Conservation (phyloP, 1,140 invertebrate genomes). For the Ips typographus region DNA sequence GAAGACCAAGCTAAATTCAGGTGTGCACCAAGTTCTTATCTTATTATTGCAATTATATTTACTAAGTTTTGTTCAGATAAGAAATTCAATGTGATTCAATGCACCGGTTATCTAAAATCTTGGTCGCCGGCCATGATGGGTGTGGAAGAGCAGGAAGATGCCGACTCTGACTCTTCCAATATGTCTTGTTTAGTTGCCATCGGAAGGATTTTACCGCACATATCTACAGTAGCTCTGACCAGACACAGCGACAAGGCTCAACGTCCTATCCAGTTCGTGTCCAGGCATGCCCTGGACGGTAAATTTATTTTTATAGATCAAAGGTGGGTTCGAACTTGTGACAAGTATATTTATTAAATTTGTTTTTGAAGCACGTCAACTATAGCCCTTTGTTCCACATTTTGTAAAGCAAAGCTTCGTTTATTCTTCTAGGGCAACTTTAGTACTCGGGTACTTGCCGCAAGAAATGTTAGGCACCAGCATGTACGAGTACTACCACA, state of each 20-base stretch:
- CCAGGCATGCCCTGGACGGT: slow-evolving; percentile 90
- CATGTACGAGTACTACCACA: slow-evolving; percentile 91
- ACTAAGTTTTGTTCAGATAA: slow-evolving; percentile 57
- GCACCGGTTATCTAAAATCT: slow-evolving; percentile 89
- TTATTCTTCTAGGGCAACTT: slow-evolving; percentile 67
- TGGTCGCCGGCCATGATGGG: slow-evolving; percentile 81
- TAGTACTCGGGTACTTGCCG: slow-evolving; percentile 86
- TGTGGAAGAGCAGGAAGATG: slow-evolving; percentile 66
- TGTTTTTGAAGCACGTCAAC: neutral
- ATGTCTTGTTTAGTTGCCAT: slow-evolving; percentile 84
- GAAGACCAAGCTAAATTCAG: slow-evolving; percentile 67
- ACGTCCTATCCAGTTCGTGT: slow-evolving; percentile 70
- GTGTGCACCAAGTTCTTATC: slow-evolving; percentile 44
- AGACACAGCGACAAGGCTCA: slow-evolving; percentile 52
- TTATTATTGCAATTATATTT: slow-evolving; percentile 24
- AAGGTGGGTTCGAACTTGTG: slow-evolving; percentile 45
- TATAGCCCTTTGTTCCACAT: neutral
- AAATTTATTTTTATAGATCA: slow-evolving; percentile 99
- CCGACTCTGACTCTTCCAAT: slow-evolving; percentile 73
- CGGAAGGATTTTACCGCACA: slow-evolving; percentile 68
- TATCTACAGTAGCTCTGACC: slow-evolving; percentile 51
- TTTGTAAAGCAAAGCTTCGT: no score
- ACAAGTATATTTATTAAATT: neutral
- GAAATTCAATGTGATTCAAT: slow-evolving; percentile 81
- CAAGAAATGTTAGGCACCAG: slow-evolving; percentile 91